Evolutionary conservation across 2,113 vertebrate species (phyloP), one percentile per base, ranked within the genome.

Genomic region (Archocentrus centrarchus): DNA sequence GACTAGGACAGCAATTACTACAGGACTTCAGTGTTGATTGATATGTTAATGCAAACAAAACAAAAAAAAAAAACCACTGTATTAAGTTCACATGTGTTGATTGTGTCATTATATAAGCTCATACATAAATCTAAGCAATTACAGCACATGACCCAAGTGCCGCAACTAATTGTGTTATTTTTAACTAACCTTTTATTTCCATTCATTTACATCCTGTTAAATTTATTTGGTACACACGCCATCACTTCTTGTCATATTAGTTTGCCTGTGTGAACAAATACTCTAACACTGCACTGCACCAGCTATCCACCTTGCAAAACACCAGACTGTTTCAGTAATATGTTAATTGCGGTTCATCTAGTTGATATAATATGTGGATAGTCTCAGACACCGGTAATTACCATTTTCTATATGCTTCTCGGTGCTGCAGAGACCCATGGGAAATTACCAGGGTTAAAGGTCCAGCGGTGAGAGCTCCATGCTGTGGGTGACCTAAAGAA

Each of bases 381-480:
- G 90, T 87, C 86, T 82, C 63, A 88, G 84, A 86, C 77, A 62
- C 59, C 59, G 60, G 82, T 88, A 86, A 93, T 92, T 91, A 91
- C 70, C 80, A 94, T 93, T 90, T 94, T 85, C 87, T 84, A 88
- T 90, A 86, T 87, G 89, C 60, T 44, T 75, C 79, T 79, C 35
- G 2, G 10, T 80, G 76, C 82, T 57, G 80, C 75, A n/a, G 32
- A 44, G 66, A 39, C 91, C 82, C 84, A 68, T 64, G 91, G 92
- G 93, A 94, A 94, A 94, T 95, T 86, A 93, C 57, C 4, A 3
- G 77, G 93, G 92, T 95, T 75, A 92, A 89, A 93, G 94, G 90
- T 93, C 58, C 55, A 44, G 81, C 30, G 20, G 84, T 78, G 58
- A 84, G 80, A 80, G 82, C 75, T 59, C 60, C 85, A 82, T 83